Percentiles rank a stretch among this genome's conserved stretches.
Conservation (phyloP, 23 tunicate species). For the Halocynthia aurantium region DNA sequence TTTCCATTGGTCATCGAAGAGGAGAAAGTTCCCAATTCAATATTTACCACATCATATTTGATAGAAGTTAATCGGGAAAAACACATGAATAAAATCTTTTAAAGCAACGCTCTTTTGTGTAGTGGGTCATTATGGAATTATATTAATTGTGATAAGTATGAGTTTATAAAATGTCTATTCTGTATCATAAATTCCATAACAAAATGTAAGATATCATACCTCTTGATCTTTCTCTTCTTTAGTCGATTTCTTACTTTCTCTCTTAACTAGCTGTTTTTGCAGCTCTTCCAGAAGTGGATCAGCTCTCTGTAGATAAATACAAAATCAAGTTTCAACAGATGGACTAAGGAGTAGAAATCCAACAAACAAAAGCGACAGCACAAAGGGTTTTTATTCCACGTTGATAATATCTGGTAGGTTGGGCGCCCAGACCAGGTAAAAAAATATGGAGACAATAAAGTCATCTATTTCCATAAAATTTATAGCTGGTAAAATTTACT, state of each 20-base stretch:
- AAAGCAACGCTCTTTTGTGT: no score
- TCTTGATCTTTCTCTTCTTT: background rate
- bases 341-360: background rate
- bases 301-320: conserved; percentile 1
- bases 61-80: no score
- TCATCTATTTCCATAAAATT: background rate
- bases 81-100: no score
- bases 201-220: background rate
- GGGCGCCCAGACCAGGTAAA: background rate
- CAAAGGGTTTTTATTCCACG: background rate
- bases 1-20: no score
- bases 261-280: conserved; percentile 20
- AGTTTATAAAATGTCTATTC: no score
- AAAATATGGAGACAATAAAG: background rate
- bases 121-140: no score
- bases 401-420: background rate
- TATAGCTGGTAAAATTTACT: no score
- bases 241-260: conserved; percentile 7
- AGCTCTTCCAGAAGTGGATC: conserved; percentile 19
- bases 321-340: background rate
- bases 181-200: no score
- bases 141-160: no score
- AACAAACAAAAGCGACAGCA: background rate
- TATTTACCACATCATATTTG: no score
- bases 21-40: no score